These are phyloP conservation scores for Monopis laevigella DNA, from an alignment of 2,888 invertebrate species.

Conservation along the genomic window DNA sequence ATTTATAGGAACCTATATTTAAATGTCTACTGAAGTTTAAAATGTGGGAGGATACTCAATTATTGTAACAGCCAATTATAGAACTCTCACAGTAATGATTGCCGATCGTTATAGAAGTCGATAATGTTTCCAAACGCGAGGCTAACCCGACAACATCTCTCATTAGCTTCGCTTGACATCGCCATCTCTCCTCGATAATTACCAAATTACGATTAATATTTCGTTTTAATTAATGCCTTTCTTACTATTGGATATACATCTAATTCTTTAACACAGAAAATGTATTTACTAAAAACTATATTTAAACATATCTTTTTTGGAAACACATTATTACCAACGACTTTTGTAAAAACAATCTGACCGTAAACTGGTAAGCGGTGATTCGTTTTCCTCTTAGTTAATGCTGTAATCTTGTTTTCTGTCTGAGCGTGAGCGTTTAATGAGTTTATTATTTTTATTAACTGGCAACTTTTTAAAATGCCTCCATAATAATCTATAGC, in stretches of 20 bases:
- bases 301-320: not conserved
- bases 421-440: conserved; percentile 28
- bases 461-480: conserved; percentile 2
- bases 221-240: not conserved
- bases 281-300: not conserved
- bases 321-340: not conserved
- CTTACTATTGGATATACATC: not conserved
- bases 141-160: conserved; percentile 8
- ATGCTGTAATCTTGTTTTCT: conserved; percentile 26
- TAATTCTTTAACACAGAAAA: not conserved
- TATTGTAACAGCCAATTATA: conserved; percentile 9
- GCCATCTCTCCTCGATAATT: conserved; percentile 7
- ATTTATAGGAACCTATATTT: conserved; percentile 10
- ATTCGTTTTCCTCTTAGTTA: conserved; percentile 27
- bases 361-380: too few relatives aligned
- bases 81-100: conserved; percentile 11
- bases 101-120: conserved; percentile 7
- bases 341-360: too few relatives aligned
- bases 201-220: conserved; percentile 2
- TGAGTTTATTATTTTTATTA: conserved; percentile 25
- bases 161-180: conserved; percentile 3
- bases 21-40: conserved; percentile 1
- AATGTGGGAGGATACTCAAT: conserved; percentile 10
- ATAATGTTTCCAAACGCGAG: conserved; percentile 9
- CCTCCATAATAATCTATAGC: not conserved